Evolutionary conservation across 2,888 invertebrate species (phyloP).

Genomic region (Protophormia terraenovae): DNA sequence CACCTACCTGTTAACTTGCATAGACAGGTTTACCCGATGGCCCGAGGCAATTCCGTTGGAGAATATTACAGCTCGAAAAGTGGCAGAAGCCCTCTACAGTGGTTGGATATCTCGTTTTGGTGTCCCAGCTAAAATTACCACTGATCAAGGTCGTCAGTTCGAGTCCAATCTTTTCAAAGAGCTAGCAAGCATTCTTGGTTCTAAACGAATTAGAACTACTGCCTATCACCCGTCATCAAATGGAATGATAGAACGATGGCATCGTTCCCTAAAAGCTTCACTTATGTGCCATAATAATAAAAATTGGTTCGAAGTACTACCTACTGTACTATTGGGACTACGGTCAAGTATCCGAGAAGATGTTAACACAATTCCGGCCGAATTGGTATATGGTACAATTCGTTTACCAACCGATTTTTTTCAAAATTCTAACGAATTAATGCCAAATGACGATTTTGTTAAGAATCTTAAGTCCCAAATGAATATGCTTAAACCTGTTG

Average conservation of each 20-base stretch:
- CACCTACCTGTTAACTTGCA: neutral
- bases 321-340: too few relatives aligned
- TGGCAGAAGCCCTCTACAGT: too few relatives aligned
- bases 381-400: too few relatives aligned
- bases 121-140: neutral
- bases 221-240: neutral
- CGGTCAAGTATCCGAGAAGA: too few relatives aligned
- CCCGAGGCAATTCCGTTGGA: neutral
- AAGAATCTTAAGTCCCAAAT: neutral
- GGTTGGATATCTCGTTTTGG: too few relatives aligned
- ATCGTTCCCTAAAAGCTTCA: too few relatives aligned
- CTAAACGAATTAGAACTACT: neutral
- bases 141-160: neutral
- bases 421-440: too few relatives aligned
- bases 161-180: too few relatives aligned
- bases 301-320: neutral
- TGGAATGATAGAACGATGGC: neutral
- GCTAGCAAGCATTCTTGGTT: neutral
- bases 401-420: neutral
- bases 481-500: neutral
- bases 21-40: neutral
- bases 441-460: too few relatives aligned
- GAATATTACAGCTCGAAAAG: too few relatives aligned
- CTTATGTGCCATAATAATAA: too few relatives aligned
- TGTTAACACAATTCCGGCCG: too few relatives aligned